These are phyloP conservation scores for Sapajus apella DNA, from an alignment of 2,113 vertebrate genomes.

Conservation along the genomic window DNA sequence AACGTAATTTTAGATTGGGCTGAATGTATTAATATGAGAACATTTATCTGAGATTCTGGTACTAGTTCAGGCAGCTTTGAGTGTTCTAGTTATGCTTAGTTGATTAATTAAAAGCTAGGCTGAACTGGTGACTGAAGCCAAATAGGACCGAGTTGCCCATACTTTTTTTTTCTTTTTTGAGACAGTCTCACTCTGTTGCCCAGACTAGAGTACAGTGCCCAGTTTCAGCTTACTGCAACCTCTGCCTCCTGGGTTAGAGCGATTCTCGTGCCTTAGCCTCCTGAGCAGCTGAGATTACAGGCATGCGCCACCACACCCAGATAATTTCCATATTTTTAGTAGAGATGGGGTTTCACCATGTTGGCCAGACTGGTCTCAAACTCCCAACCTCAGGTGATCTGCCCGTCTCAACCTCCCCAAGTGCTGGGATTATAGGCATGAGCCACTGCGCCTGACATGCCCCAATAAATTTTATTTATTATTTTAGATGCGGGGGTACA, in stretches of 20 bases:
- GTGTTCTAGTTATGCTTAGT: conserved; percentile 5
- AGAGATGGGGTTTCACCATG: background rate
- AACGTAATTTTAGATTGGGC: background rate
- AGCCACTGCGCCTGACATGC: too few species aligned
- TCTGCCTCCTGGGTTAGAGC: background rate
- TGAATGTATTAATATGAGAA: background rate
- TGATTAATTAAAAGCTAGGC: conserved; percentile 20
- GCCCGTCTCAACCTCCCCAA: too few species aligned
- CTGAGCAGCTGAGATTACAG: background rate
- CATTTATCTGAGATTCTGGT: background rate
- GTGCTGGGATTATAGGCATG: too few species aligned
- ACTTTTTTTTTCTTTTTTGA: background rate
- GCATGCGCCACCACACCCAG: background rate
- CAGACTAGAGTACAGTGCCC: background rate
- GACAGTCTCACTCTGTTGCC: background rate
- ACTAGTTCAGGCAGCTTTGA: background rate
- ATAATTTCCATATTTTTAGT: background rate
- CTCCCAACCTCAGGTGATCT: too few species aligned
- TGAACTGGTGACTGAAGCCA: background rate
- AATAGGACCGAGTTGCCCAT: conserved; percentile 23
- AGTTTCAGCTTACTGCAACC: background rate
- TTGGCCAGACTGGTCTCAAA: background rate
- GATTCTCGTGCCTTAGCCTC: background rate
- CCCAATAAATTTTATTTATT: too few species aligned
- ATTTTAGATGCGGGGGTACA: too few species aligned